These are phyloP conservation scores for Drosophila dunni DNA, from an alignment of 1,140 invertebrate genomes.

Conservation along the genomic window DNA sequence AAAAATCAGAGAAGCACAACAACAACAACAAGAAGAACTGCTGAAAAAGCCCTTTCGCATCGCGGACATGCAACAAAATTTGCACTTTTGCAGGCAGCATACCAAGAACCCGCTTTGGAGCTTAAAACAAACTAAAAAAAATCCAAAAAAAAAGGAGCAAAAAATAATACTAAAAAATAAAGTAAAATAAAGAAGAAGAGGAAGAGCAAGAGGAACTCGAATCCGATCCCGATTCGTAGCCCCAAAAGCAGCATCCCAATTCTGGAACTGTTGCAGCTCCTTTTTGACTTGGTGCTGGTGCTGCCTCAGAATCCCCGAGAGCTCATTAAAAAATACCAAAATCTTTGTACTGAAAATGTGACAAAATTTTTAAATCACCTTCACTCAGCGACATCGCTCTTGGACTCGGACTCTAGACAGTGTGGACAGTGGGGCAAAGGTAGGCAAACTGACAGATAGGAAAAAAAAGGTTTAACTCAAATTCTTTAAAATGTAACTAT, in stretches of 20 bases:
- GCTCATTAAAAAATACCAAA: constrained; percentile 85
- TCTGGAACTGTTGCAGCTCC: constrained; percentile 23
- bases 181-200: neutral
- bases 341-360: constrained; percentile 84
- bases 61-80: constrained; percentile 63
- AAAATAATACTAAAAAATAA: constrained; percentile 19
- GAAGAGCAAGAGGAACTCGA: constrained; percentile 3
- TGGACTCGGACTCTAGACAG: neutral
- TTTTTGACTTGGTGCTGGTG: constrained; percentile 31
- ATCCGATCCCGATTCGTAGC: constrained; percentile 6
- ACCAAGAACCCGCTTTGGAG: constrained; percentile 48
- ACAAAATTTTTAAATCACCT: constrained; percentile 85
- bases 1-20: constrained; percentile 10
- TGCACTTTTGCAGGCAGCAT: constrained; percentile 68
- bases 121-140: constrained; percentile 38
- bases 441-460: neutral
- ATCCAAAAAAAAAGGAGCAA: constrained; percentile 25
- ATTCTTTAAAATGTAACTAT: too few species aligned
- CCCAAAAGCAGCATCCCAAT: constrained; percentile 13
- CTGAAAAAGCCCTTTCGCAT: constrained; percentile 14
- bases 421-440: constrained; percentile 24
- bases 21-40: constrained; percentile 5
- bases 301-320: constrained; percentile 75
- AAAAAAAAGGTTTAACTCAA: neutral
- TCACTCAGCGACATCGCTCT: constrained; percentile 61